phyloP scores from a whole-genome alignment of 2,888 invertebrate genomes.

The Dascillus cervinus region DNA sequence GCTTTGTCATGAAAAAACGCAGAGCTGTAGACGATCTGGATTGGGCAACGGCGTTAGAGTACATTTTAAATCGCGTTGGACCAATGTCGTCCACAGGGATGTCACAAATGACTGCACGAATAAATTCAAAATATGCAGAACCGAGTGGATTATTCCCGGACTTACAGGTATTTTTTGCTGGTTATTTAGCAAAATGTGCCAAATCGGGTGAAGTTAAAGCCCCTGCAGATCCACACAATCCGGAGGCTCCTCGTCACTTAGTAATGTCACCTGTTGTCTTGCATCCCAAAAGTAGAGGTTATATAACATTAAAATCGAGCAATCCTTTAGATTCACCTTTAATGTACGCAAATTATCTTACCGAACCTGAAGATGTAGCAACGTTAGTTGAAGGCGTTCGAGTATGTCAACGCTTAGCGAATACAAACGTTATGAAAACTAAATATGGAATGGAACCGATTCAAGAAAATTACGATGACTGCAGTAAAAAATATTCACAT shows the following conservation, averaged over 20 bases:
- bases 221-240: constrained; percentile 32
- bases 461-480: constrained; percentile 45
- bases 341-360: constrained; percentile 73
- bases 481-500: constrained; percentile 40
- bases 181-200: constrained; percentile 56
- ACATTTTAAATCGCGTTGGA: constrained; percentile 52
- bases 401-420: constrained; percentile 50
- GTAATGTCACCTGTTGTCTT: constrained; percentile 53
- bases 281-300: constrained; percentile 60
- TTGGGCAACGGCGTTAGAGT: constrained; percentile 56
- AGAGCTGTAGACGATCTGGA: constrained; percentile 49
- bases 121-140: constrained; percentile 54
- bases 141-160: constrained; percentile 55
- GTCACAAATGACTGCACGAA: constrained; percentile 59
- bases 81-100: constrained; percentile 58
- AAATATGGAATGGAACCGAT: constrained; percentile 51
- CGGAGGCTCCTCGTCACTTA: constrained; percentile 32
- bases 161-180: constrained; percentile 59
- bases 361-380: constrained; percentile 56
- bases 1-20: constrained; percentile 48
- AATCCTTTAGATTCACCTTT: constrained; percentile 63
- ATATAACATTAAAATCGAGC: constrained; percentile 53
- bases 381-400: constrained; percentile 57
- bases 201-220: constrained; percentile 45
- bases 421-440: constrained; percentile 49